phyloP scores from a whole-genome alignment of 2,113 vertebrate species.

The Axis porcinus region DNA sequence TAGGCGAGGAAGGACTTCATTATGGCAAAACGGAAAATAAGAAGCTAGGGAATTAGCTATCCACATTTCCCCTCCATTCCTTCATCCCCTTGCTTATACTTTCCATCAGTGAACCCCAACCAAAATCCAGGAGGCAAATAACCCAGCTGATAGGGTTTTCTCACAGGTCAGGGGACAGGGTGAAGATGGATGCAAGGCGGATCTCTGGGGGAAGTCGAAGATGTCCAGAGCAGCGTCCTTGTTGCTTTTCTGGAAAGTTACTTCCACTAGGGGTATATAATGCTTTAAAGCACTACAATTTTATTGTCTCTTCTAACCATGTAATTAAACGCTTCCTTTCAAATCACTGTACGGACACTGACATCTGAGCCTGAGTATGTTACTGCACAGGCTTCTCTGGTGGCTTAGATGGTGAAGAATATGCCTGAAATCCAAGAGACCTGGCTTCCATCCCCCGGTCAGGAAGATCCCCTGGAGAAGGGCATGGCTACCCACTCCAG shows the following conservation, averaged over 20 bases:
- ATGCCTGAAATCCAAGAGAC: background rate
- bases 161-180: background rate
- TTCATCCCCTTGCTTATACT: background rate
- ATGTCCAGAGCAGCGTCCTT: background rate
- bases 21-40: background rate
- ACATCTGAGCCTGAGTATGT: background rate
- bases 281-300: background rate
- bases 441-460: rapidly evolving
- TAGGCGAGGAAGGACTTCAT: background rate
- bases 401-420: background rate
- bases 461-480: background rate
- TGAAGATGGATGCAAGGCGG: too few species aligned
- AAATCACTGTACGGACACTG: background rate
- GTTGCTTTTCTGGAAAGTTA: background rate
- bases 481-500: background rate
- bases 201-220: background rate
- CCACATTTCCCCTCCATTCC: background rate
- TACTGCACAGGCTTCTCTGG: background rate
- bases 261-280: background rate
- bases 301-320: background rate
- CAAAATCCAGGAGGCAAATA: background rate
- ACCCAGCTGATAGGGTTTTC: too few species aligned
- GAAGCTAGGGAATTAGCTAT: background rate
- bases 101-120: background rate
- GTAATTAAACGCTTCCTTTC: background rate